These are phyloP conservation scores for Aproaerema taeniolella DNA, from an alignment of 2,888 invertebrate species.

Conservation along the genomic window DNA sequence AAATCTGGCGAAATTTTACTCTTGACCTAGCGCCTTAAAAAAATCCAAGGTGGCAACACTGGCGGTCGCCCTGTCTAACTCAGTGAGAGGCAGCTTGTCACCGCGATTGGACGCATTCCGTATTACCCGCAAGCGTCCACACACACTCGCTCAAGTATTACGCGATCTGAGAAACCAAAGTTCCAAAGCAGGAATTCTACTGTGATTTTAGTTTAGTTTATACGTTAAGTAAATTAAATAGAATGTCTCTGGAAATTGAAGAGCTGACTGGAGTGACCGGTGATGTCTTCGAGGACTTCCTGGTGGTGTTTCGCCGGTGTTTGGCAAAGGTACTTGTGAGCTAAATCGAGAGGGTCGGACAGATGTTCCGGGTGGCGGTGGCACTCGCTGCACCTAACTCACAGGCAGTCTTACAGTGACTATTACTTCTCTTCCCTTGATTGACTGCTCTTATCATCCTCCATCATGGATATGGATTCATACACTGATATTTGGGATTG, in stretches of 20 bases:
- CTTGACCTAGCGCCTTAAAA: too few species aligned
- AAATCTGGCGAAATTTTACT: too few species aligned
- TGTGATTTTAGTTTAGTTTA: conserved; percentile 53
- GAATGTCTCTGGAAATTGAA: conserved; percentile 82
- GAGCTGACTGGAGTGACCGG: conserved; percentile 79
- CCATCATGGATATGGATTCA: conserved; percentile 36
- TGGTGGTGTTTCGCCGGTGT: conserved; percentile 82
- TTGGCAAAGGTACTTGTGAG: conserved; percentile 80
- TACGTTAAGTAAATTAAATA: conserved; percentile 40
- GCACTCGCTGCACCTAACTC: conserved; percentile 28
- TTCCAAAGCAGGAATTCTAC: conserved; percentile 63
- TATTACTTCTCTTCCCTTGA: too few species aligned
- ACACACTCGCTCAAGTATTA: conserved; percentile 45
- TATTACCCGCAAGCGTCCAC: conserved; percentile 25
- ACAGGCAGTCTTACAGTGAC: conserved; percentile 24
- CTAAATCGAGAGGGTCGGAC: conserved; percentile 3
- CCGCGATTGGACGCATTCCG: conserved; percentile 33
- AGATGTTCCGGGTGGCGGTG: conserved; percentile 10
- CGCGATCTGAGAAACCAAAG: conserved; percentile 53
- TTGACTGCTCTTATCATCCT: conserved; percentile 7
- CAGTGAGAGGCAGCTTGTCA: conserved; percentile 52
- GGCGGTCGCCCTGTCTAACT: conserved; percentile 10
- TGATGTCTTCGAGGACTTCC: conserved; percentile 85
- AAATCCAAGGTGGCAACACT: conserved; percentile 45
- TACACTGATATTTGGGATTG: conserved; percentile 49